Evolutionary conservation across 2,888 invertebrate species (phyloP).

Genomic region (Rhaphigaster nebulosa): DNA sequence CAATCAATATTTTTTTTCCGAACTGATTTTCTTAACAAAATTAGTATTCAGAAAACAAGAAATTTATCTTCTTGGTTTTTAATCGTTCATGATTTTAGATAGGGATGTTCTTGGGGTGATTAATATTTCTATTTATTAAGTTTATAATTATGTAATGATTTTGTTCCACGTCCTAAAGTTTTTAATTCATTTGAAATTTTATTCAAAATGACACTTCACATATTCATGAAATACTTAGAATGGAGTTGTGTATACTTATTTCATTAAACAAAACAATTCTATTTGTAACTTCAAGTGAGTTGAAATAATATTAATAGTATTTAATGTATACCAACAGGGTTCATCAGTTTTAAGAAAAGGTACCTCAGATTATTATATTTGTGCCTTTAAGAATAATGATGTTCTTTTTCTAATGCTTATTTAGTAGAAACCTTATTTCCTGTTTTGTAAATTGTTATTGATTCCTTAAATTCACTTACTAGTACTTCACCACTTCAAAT

Average conservation of each 20-base stretch:
- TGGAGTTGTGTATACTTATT: neutral
- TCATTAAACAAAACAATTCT: neutral
- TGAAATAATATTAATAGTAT: neutral
- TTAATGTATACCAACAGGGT: constrained; percentile 33
- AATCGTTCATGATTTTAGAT: neutral
- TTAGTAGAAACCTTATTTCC: neutral
- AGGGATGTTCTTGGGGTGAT: neutral
- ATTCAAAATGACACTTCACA: neutral
- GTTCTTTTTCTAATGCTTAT: neutral
- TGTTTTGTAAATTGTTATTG: neutral
- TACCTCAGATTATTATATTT: neutral
- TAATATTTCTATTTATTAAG: neutral
- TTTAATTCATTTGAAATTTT: neutral
- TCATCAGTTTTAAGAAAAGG: constrained; percentile 12
- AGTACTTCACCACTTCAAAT: neutral
- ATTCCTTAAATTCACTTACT: neutral
- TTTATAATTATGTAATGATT: neutral
- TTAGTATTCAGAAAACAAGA: neutral
- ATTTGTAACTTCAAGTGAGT: neutral
- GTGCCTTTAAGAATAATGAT: constrained; percentile 18
- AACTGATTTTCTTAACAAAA: neutral
- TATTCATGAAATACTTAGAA: neutral
- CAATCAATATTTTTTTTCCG: neutral
- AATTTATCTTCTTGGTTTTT: neutral
- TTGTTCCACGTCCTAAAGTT: neutral